phyloP scores from a whole-genome alignment of 1,140 invertebrate genomes.

The Paraescarpia echinospica region DNA sequence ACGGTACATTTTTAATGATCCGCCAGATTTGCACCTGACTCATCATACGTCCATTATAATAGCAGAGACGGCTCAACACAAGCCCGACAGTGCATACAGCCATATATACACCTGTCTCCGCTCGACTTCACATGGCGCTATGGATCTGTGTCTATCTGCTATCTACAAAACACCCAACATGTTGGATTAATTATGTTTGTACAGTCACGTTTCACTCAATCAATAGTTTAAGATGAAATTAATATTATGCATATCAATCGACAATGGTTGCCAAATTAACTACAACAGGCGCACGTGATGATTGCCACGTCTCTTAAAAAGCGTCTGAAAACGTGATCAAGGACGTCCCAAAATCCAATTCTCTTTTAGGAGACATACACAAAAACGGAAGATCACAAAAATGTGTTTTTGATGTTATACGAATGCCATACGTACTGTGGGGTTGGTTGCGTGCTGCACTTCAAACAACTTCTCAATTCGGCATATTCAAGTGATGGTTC shows the following conservation, averaged over 20 bases:
- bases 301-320: neutral
- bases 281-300: neutral
- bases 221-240: neutral
- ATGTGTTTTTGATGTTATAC: neutral
- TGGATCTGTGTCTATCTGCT: neutral
- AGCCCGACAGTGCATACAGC: no score
- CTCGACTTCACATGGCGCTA: no score
- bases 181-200: neutral
- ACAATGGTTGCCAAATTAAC: no score
- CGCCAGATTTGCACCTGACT: neutral
- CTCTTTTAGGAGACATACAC: neutral
- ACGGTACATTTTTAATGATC: neutral
- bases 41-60: neutral
- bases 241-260: neutral
- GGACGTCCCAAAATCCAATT: neutral
- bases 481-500: neutral
- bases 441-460: neutral
- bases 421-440: neutral
- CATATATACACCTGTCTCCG: no score
- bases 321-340: no score
- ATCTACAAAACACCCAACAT: neutral
- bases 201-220: neutral
- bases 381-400: neutral
- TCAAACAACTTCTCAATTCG: no score
- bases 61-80: neutral